Conservation (phyloP, 1,140 invertebrate species). For the Neodiprion pinetum region DNA sequence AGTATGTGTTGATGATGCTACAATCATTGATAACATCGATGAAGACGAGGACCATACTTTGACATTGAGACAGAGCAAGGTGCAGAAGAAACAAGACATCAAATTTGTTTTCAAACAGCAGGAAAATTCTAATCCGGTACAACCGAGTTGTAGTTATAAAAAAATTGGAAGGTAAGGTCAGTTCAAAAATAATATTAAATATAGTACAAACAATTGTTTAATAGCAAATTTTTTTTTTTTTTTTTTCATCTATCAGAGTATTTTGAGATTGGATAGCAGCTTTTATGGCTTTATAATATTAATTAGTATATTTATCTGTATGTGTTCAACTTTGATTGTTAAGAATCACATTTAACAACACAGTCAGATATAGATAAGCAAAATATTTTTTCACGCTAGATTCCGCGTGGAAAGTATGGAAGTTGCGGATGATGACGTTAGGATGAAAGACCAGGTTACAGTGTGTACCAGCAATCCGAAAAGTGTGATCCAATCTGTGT, state of each 20-base stretch:
- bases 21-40: constrained; percentile 41
- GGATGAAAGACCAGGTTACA: constrained; percentile 48
- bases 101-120: constrained; percentile 55
- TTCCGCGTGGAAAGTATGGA: constrained; percentile 59
- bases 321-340: constrained; percentile 10
- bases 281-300: background rate
- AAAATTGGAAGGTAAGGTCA: constrained; percentile 54
- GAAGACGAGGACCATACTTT: constrained; percentile 59
- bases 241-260: background rate
- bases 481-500: background rate
- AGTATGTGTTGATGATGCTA: constrained; percentile 26
- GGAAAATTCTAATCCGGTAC: constrained; percentile 35
- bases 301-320: constrained; percentile 22
- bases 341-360: background rate
- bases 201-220: too few relatives aligned
- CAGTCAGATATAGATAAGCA: constrained; percentile 3
- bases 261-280: background rate
- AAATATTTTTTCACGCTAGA: constrained; percentile 33
- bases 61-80: constrained; percentile 53
- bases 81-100: constrained; percentile 57
- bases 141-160: constrained; percentile 47
- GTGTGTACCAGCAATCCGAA: constrained; percentile 33
- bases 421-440: constrained; percentile 53
- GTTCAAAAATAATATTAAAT: background rate
- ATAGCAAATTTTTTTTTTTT: background rate